Evolutionary conservation across 2,888 invertebrate genomes (phyloP).

Genomic region (Acrocyrtus sp.): DNA sequence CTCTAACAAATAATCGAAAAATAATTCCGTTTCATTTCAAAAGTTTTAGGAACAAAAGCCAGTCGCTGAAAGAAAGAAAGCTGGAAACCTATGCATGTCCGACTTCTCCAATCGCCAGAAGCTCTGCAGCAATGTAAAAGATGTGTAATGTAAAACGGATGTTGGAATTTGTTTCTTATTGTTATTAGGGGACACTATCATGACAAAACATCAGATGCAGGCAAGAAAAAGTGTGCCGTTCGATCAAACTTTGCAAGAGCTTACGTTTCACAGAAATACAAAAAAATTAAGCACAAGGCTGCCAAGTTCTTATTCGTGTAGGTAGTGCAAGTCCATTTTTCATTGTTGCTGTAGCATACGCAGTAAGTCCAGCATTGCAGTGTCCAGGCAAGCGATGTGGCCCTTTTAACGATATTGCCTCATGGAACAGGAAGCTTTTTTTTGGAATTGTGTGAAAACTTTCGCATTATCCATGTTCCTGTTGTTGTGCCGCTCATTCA

Average conservation of each 20-base stretch:
- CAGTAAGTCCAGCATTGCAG: neutral
- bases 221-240: constrained; percentile 47
- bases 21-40: neutral
- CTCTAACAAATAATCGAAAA: neutral
- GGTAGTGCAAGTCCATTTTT: constrained; percentile 10
- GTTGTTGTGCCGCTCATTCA: no score
- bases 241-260: constrained; percentile 37
- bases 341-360: neutral
- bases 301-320: neutral
- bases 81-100: no score
- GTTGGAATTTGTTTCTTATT: constrained; percentile 20
- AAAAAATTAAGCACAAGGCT: neutral
- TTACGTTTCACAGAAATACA: neutral
- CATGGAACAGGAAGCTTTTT: no score
- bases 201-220: constrained; percentile 47
- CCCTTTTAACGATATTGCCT: no score
- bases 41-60: no score
- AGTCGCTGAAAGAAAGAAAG: no score
- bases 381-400: neutral
- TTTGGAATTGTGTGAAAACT: no score
- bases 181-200: constrained; percentile 43
- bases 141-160: constrained; percentile 38
- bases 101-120: no score
- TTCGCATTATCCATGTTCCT: no score
- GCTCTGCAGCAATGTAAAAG: neutral